A percentile compares a stretch with the other conserved stretches of the same genome.
phyloP scores from a whole-genome alignment of 2,797 vertebrate genomes.

The Kryptopterus vitreolus region DNA sequence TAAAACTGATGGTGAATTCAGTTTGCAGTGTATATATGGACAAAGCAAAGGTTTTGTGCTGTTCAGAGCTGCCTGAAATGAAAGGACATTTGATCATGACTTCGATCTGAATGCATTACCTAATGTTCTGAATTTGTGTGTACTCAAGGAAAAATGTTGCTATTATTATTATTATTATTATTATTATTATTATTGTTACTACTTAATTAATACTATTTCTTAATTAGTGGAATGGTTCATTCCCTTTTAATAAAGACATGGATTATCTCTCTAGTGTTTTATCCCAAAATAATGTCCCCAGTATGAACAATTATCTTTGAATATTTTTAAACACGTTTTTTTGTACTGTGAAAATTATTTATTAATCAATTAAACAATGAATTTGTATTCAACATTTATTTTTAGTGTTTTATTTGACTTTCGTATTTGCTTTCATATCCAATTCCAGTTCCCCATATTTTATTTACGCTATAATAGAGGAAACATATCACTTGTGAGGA shows the following conservation, averaged over 20 bases:
- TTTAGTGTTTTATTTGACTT: background rate
- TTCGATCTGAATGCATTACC: background rate
- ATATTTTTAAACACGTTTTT: conserved; percentile 11
- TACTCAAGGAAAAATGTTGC: background rate
- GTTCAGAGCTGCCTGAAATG: background rate
- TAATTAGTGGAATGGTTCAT: background rate
- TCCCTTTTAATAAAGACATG: background rate
- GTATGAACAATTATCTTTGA: background rate
- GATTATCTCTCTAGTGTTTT: background rate
- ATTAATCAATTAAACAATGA: conserved; percentile 24
- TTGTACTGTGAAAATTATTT: conserved; percentile 27
- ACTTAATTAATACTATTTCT: too few relatives aligned
- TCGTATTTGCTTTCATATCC: background rate
- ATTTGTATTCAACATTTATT: background rate
- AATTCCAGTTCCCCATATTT: background rate
- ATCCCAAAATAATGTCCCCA: background rate
- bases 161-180: too few relatives aligned
- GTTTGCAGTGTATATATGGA: background rate
- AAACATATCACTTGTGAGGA: too few relatives aligned
- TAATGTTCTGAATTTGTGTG: background rate
- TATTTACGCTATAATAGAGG: too few relatives aligned
- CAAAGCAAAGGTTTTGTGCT: background rate
- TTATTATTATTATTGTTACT: too few relatives aligned
- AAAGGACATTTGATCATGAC: background rate
- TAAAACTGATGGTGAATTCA: background rate